phyloP scores from a whole-genome alignment of 2,888 invertebrate species.

The Drosophila gaucha region DNA sequence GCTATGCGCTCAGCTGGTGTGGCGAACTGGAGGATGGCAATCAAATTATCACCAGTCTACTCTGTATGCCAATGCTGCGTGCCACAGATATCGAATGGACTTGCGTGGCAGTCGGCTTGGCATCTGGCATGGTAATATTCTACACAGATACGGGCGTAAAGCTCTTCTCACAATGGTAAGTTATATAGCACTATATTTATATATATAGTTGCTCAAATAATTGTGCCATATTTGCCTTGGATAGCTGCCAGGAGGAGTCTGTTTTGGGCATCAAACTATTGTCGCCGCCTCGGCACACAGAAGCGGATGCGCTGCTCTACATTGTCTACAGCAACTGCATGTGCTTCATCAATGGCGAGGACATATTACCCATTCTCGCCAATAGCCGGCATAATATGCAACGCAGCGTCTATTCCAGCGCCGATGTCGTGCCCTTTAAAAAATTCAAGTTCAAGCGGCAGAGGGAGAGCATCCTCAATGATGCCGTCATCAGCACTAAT shows the following conservation, averaged over 20 bases:
- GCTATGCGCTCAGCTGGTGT: constrained; percentile 87
- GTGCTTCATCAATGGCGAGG: constrained; percentile 89
- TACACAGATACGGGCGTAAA: constrained; percentile 95
- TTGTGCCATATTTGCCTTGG: background rate
- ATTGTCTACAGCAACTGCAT: constrained; percentile 88
- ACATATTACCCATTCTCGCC: constrained; percentile 91
- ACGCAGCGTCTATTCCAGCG: constrained; percentile 55
- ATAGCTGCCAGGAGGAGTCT: constrained; percentile 90
- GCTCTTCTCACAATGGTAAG: constrained; percentile 90
- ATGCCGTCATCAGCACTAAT: constrained; percentile 90
- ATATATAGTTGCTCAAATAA: background rate
- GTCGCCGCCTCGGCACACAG: constrained; percentile 83
- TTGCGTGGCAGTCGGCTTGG: constrained; percentile 94
- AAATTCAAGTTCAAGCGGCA: constrained; percentile 95
- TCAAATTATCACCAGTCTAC: constrained; percentile 85
- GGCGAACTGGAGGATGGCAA: constrained; percentile 86
- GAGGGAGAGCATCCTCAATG: constrained; percentile 89
- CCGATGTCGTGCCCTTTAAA: constrained; percentile 88
- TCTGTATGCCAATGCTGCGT: constrained; percentile 85
- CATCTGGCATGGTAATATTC: constrained; percentile 93
- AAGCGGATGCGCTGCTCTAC: constrained; percentile 77
- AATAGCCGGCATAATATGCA: constrained; percentile 89
- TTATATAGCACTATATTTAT: background rate
- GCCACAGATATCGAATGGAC: constrained; percentile 95
- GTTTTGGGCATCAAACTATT: constrained; percentile 93